Evolutionary conservation across 2,797 vertebrate species (phyloP), one percentile per base, ranked within the genome.

Genomic region (Urophycis tenuis): DNA sequence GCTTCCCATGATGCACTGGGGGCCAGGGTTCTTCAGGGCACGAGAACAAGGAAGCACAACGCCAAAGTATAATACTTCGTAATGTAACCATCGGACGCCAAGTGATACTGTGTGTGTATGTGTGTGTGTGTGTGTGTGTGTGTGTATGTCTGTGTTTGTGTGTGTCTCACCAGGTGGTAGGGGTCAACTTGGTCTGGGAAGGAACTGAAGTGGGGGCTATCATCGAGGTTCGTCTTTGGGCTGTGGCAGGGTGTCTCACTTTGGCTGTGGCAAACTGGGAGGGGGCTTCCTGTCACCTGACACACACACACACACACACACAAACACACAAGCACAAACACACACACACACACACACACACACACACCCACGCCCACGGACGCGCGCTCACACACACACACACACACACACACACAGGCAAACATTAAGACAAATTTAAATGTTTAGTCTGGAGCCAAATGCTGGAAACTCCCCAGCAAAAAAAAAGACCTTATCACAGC

Each of bases 1-100:
- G 71, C 89, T 94, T 8, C 94, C 92, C 22, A 93, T 74, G 41
- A 86, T 86, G 76, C 80, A 89, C 35, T 94, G 94, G 77, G 85
- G 90, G 22, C 91, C 92, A 73, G 88, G 90, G 75, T 95, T 95
- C 97, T 96, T 85, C 3, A 60, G 7, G 60, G 25, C 60, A 67
- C 2, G 60, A 12, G 10, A 67, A 64, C 32, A 11, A 71, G 69
- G 12, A 70, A 70, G 12, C 31, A 15, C 30, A 71, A 71, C 1
- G 17, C 69, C 6, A 30, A 14, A 70, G 30, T 33, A 71, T 32
- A 71, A 71, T 17, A 15, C 3, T 17, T n/a, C n/a, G n/a, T 4
- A 17, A 17, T 19, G 14, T 33, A 11, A 67, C 60, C 60, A 29
- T 67, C 25, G 60, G 60, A 29, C 25, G 5, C 60, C 60, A 29